A percentile compares a stretch with the other conserved stretches of the same genome.
phyloP scores from a whole-genome alignment of 1,140 invertebrate genomes.

The Drosophila biarmipes region DNA sequence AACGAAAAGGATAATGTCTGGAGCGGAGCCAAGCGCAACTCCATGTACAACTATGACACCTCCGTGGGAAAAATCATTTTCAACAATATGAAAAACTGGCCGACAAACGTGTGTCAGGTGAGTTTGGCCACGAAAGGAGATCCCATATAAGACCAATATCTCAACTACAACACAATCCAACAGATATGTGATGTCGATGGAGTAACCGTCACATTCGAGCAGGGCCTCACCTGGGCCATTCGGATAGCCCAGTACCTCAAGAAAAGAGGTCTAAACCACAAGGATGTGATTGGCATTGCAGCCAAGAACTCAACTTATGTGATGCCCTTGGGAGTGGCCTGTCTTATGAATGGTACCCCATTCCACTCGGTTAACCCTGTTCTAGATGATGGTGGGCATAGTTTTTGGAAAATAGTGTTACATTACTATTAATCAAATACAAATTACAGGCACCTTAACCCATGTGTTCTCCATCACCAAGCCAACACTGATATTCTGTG shows the following conservation, averaged over 20 bases:
- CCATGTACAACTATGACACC: conserved; percentile 61
- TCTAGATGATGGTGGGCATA: conserved; percentile 56
- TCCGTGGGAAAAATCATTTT: conserved; percentile 64
- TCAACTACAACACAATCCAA: background rate
- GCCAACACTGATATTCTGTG: conserved; percentile 71
- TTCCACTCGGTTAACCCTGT: conserved; percentile 65
- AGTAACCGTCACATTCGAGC: conserved; percentile 51
- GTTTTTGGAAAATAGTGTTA: background rate
- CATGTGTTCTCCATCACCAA: conserved; percentile 67
- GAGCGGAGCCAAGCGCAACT: conserved; percentile 61
- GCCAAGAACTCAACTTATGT: conserved; percentile 72
- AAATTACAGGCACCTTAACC: conserved; percentile 46
- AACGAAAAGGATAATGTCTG: conserved; percentile 69
- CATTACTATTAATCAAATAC: background rate
- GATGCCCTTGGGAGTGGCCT: conserved; percentile 66
- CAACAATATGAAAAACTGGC: conserved; percentile 66
- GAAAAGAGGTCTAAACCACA: conserved; percentile 53
- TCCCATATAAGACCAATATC: background rate
- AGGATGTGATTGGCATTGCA: conserved; percentile 71
- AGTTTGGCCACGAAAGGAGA: background rate
- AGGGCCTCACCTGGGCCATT: conserved; percentile 67
- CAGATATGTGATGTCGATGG: conserved; percentile 69
- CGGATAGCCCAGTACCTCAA: conserved; percentile 70
- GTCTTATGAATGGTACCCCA: conserved; percentile 70
- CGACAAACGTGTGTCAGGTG: conserved; percentile 66